phyloP scores from a whole-genome alignment of 53 echinoderm and acorn worm species.

The Echinometra lucunter region DNA sequence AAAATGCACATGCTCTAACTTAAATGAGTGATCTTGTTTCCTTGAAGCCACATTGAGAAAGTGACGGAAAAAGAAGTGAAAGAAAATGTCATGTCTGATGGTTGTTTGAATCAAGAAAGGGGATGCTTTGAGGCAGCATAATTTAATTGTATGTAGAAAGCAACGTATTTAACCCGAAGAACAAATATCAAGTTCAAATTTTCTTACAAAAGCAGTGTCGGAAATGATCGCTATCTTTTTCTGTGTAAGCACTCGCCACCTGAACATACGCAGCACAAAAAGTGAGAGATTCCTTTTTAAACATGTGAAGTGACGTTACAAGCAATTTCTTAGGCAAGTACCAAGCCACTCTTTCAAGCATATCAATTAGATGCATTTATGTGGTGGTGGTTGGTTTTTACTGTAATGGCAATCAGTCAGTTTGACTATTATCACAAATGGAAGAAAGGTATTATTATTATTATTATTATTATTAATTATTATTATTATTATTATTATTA shows the following conservation, averaged over 20 bases:
- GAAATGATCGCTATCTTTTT: neutral
- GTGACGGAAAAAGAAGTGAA: no score
- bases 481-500: no score
- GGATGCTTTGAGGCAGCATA: neutral
- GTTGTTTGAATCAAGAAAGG: neutral
- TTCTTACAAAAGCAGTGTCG: neutral
- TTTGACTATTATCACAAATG: no score
- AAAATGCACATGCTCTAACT: neutral
- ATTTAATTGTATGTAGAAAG: neutral
- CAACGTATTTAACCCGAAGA: neutral
- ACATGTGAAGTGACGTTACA: neutral
- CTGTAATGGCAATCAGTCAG: no score
- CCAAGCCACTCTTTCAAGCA: neutral
- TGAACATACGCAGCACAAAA: neutral
- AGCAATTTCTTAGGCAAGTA: neutral
- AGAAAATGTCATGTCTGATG: neutral
- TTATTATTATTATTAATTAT: no score
- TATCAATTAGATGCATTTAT: neutral
- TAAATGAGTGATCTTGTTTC: neutral
- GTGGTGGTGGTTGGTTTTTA: no score
- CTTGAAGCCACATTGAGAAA: no score
- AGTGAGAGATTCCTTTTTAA: neutral
- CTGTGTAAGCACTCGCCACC: neutral
- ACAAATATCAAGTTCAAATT: no score
- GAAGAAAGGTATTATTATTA: no score